Evolutionary conservation across 2,888 invertebrate genomes (phyloP), one percentile per base, ranked within the genome.

Genomic region (Hybos culiciformis): DNA sequence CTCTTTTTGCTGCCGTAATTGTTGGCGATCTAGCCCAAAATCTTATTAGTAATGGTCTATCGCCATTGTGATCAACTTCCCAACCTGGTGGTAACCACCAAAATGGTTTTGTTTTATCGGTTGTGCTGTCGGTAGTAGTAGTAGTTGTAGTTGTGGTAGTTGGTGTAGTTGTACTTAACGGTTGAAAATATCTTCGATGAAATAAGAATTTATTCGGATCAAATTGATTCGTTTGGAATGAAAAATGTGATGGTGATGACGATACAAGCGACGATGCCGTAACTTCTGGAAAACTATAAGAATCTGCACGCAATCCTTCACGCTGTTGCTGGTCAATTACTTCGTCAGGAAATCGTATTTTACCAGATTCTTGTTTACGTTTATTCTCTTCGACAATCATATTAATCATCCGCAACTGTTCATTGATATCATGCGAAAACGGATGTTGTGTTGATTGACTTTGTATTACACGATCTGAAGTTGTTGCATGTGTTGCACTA

Each of bases 11-110:
- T 29, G n/a, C 14, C 2, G 20, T 9, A 23, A 33, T 11, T 4
- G 42, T 26, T 36, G 54, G 54, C 41, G 54, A 49, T 14, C 55
- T 51, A 6, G 57, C 56, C 58, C 58, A 63, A 48, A 65, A 59
- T 39, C 63, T 55, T 47, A 63, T 41, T 36, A 65, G 23, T 39
- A 65, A 39, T n/a, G 63, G 57, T 18, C 56, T 55, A 44, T 59
- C 57, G 21, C 51, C 50, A 34, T 56, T 53, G 11, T 55, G 54
- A 46, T 64, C 59, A 26, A 56, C 43, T 23, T 60, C 58, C 62
- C 63, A 62, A 6, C 59, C 56, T 18, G 55, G 48, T 9, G 66
- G 65, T 37, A 66, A 37, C 67, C 67, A 66, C 67, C 64, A 65
- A 37, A 60, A 60, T 7, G 62, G 56, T 32, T 56, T 50, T 20